Base-by-base conservation (phyloP, 1,140 invertebrate genomes). In the Sarcophaga peregrina region DNA sequence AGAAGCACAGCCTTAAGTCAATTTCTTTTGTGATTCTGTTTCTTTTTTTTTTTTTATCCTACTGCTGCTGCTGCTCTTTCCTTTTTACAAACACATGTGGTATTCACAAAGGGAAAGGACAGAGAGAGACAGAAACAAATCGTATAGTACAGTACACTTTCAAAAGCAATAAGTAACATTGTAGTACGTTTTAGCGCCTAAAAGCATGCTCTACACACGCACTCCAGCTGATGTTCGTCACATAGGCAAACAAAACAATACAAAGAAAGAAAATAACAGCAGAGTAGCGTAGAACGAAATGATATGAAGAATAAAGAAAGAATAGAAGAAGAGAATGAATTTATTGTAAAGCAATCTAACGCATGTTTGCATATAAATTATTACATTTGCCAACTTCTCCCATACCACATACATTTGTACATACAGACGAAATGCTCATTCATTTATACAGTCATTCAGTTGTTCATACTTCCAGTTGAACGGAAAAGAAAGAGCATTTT, bases 311-410 rank as follows among this genome's bases (percentile, higher is more conserved):
- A 74, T 2, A 46, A 13, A 45, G 45, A 45, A 13, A 45, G 62
- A 74, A 74, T 37, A 45, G 37, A 74, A 74, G 11, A 74, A 72
- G 20, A 45, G 20, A 46, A 74, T 13, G 75, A 50, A 78, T 78
- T 78, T 78, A 78, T 78, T 78, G 75, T 78, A 78, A 78, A 78
- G 75, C 75, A 78, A 78, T 78, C 75, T 78, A 20, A 50, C n/a
- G 75, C 47, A 78, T 78, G 75, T 78, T 78, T 78, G 75, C 75
- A 78, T 78, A 78, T 78, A 78, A 78, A 78, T 78, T 78, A 78
- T 78, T 20, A 78, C 50, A 50, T 78, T 78, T 75, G 73, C 25
- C 62, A 68, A 68, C n/a, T 68, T n/a, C 20, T 68, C 15, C 8
- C 7, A 20, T 20, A 10, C 2, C 20, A 20, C 62, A 37, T 4